Percentiles rank a stretch among this genome's conserved stretches.
phyloP scores from a whole-genome alignment of 1,140 invertebrate genomes.

The Lethrus apterus region DNA sequence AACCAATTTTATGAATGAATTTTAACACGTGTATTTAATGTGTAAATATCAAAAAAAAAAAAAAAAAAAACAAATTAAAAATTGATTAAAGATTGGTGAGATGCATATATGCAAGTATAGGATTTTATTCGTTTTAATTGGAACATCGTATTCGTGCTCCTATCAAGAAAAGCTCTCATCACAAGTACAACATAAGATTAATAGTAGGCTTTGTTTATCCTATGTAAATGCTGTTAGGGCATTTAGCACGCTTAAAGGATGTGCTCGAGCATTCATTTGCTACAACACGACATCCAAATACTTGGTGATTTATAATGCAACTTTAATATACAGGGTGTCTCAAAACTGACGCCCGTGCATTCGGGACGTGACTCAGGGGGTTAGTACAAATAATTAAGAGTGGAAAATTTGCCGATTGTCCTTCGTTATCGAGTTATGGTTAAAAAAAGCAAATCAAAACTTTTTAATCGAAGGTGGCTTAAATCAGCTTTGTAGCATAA shows the following conservation, averaged over 20 bases:
- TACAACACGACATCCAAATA: slow-evolving; percentile 31
- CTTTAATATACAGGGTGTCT: too few species aligned
- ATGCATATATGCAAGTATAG: not conserved
- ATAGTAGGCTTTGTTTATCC: slow-evolving; percentile 42
- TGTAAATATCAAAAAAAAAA: not conserved
- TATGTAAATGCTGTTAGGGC: slow-evolving; percentile 43
- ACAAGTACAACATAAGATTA: slow-evolving; percentile 41
- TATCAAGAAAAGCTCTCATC: slow-evolving; percentile 26
- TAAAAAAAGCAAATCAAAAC: too few species aligned
- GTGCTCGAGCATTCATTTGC: slow-evolving; percentile 40
- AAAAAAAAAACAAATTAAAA: too few species aligned
- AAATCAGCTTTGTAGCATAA: too few species aligned
- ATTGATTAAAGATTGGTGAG: too few species aligned
- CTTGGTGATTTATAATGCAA: slow-evolving; percentile 38
- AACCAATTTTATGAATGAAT: not conserved
- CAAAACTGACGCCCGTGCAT: too few species aligned
- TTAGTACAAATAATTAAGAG: too few species aligned
- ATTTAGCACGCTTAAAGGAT: slow-evolving; percentile 38
- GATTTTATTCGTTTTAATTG: not conserved
- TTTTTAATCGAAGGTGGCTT: too few species aligned
- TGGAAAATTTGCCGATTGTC: too few species aligned
- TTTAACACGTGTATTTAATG: not conserved
- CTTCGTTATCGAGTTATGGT: too few species aligned
- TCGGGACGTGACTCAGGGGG: too few species aligned
- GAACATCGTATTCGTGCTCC: not conserved